Evolutionary conservation across 2,113 vertebrate genomes (phyloP).

Genomic region (Alethe castanea): DNA sequence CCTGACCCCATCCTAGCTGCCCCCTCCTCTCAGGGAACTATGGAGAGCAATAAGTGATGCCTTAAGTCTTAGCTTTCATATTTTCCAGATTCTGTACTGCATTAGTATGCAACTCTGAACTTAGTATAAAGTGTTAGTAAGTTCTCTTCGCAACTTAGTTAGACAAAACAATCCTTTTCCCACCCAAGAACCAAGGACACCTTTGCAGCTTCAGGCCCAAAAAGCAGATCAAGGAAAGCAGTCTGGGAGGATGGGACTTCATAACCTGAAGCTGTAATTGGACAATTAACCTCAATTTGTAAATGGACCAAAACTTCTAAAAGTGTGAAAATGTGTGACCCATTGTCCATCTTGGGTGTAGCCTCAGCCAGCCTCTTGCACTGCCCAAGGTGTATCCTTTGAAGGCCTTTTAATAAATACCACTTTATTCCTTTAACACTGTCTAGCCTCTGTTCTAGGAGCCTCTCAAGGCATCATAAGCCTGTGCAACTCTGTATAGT

Average conservation of each 20-base stretch:
- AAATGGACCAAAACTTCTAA: background rate
- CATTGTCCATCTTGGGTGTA: background rate
- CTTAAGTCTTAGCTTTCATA: background rate
- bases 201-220: background rate
- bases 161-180: background rate
- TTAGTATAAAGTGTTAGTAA: background rate
- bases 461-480: background rate
- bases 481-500: background rate
- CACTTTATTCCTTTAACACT: background rate
- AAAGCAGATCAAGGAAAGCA: background rate
- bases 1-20: rapidly evolving
- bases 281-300: background rate
- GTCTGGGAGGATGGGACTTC: background rate
- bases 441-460: background rate
- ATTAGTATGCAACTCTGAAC: background rate
- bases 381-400: background rate
- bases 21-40: too few species aligned
- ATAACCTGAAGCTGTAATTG: background rate
- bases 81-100: background rate
- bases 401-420: background rate
- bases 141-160: background rate
- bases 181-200: background rate
- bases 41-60: background rate
- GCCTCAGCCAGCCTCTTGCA: background rate
- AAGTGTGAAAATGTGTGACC: background rate